Evolutionary conservation across 2,888 invertebrate genomes (phyloP).

Genomic region (Dryobota labecula): DNA sequence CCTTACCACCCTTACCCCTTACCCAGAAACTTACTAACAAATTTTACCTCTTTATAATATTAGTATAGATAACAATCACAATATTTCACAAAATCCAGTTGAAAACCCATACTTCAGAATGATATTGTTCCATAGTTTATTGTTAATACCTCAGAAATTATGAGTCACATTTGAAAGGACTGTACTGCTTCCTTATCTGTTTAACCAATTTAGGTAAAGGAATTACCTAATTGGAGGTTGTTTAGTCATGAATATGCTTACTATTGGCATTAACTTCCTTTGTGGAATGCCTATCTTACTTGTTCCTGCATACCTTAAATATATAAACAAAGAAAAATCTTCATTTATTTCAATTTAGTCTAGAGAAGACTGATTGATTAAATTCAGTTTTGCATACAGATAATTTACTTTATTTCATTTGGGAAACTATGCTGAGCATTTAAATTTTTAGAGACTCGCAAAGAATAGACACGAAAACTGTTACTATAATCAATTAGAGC

Average conservation of each 20-base stretch:
- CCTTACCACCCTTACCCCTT: too few relatives aligned
- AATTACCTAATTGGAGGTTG: conserved; percentile 35
- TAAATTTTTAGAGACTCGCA: neutral
- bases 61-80: neutral
- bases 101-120: neutral
- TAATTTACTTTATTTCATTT: conserved; percentile 4
- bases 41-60: too few relatives aligned
- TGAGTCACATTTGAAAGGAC: conserved; percentile 30
- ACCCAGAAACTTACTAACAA: too few relatives aligned
- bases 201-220: conserved; percentile 19
- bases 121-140: conserved; percentile 9
- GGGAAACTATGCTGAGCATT: too few relatives aligned
- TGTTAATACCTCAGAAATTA: neutral
- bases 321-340: neutral
- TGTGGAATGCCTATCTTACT: neutral
- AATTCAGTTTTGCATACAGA: neutral
- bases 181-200: conserved; percentile 24
- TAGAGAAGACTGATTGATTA: neutral
- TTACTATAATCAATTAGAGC: neutral
- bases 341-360: neutral
- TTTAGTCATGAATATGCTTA: conserved; percentile 3
- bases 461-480: neutral
- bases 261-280: neutral
- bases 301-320: neutral
- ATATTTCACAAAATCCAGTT: neutral